Conservation (phyloP, 2,888 invertebrate genomes). For the Allolobophora icterica region DNA sequence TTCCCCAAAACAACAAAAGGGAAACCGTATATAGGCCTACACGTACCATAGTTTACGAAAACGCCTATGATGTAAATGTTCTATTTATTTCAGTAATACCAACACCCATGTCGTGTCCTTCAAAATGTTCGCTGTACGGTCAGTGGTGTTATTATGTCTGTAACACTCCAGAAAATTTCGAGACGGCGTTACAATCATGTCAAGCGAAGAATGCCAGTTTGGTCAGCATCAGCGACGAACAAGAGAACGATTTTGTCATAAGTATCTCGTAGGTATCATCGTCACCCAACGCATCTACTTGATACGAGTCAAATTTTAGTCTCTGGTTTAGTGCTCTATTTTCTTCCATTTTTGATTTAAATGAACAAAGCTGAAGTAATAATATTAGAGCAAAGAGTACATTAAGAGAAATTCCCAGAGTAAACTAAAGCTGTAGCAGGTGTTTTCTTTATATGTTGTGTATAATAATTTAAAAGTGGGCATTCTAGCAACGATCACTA, state of each 20-base stretch:
- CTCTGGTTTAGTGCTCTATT: neutral
- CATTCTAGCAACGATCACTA: neutral
- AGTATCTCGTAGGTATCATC: constrained; percentile 10
- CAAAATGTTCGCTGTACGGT: neutral
- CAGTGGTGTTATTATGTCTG: constrained; percentile 3
- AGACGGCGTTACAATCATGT: neutral
- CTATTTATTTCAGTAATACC: neutral
- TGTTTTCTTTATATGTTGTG: no score
- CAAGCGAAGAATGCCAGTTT: neutral
- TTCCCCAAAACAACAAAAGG: no score
- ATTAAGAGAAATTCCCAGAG: neutral
- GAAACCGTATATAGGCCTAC: no score
- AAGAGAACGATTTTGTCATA: constrained; percentile 5
- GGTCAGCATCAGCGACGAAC: neutral
- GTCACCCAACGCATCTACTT: neutral
- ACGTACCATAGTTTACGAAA: neutral
- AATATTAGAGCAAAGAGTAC: no score
- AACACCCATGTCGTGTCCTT: neutral
- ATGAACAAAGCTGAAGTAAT: no score
- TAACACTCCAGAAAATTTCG: neutral
- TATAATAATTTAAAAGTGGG: neutral
- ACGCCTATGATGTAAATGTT: neutral
- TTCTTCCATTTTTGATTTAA: no score
- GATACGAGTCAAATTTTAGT: neutral
- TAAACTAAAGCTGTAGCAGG: neutral